Evolutionary conservation across 1,140 invertebrate genomes (phyloP).

Genomic region (Piezodorus guildinii): DNA sequence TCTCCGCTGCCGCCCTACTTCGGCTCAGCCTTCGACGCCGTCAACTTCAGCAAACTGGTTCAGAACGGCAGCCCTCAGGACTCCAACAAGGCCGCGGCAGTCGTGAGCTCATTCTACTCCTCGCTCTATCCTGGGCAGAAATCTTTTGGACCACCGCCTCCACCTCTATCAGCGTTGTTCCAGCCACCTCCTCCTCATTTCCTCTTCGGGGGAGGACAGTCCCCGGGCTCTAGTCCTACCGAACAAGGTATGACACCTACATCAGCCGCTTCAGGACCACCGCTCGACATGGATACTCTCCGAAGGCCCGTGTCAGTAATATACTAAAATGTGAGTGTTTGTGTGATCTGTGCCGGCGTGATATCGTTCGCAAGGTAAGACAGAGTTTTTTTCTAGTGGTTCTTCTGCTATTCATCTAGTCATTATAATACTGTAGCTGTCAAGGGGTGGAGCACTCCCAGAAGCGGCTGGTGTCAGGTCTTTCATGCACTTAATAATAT

Average conservation of each 20-base stretch:
- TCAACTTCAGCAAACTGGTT: constrained; percentile 45
- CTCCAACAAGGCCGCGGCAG: constrained; percentile 37
- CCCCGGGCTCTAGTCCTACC: constrained; percentile 25
- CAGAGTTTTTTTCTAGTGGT: neutral
- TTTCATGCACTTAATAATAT: no score
- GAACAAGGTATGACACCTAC: constrained; percentile 8
- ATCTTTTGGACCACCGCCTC: constrained; percentile 23
- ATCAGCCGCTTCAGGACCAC: constrained; percentile 14
- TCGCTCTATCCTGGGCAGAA: constrained; percentile 38
- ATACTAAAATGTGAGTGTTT: constrained; percentile 23
- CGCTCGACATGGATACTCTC: constrained; percentile 28
- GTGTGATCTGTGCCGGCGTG: constrained; percentile 4
- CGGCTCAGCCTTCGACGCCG: constrained; percentile 47
- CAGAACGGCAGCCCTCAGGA: constrained; percentile 31
- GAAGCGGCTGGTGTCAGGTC: no score
- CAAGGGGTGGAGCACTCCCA: no score
- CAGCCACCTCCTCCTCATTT: constrained; percentile 28
- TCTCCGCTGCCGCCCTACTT: constrained; percentile 39
- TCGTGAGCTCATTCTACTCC: constrained; percentile 50
- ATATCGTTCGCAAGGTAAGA: constrained; percentile 11
- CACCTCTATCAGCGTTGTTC: constrained; percentile 21
- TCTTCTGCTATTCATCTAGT: neutral
- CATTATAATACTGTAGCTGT: no score
- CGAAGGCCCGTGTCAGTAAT: constrained; percentile 30
- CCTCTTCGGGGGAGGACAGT: constrained; percentile 25